Evolutionary conservation across 2,797 vertebrate genomes (phyloP).

Genomic region (Micromesistius poutassou): DNA sequence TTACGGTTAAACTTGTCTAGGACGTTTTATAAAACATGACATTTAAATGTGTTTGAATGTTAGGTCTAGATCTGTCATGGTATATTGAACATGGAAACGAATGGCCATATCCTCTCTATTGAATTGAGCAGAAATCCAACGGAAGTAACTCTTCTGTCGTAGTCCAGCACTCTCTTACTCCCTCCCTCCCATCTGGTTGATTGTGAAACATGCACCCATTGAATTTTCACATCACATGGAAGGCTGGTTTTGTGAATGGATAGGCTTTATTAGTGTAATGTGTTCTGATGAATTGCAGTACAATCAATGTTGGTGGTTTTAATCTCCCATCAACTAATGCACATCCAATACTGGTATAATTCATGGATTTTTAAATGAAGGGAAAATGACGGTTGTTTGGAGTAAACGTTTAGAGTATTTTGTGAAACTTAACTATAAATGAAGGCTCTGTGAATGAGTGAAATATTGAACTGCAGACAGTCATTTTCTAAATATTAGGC

Average conservation of each 20-base stretch:
- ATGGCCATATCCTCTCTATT: neutral
- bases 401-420: too few relatives aligned
- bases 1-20: neutral
- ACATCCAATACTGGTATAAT: neutral
- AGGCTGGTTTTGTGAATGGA: neutral
- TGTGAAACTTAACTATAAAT: too few relatives aligned
- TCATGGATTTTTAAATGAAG: neutral
- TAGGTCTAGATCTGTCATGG: neutral
- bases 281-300: neutral
- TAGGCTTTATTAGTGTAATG: neutral
- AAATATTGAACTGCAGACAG: neutral
- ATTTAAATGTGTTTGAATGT: neutral
- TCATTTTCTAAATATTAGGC: slow-evolving; percentile 2
- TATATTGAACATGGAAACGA: neutral
- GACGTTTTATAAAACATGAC: neutral
- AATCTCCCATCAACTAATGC: neutral
- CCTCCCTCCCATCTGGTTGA: neutral
- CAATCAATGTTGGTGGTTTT: neutral
- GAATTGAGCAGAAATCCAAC: neutral
- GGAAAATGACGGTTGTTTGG: neutral
- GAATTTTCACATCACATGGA: neutral
- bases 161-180: neutral
- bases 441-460: neutral
- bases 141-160: neutral
- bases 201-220: neutral